Evolutionary conservation across 2,113 vertebrate genomes (phyloP), one percentile per base, ranked within the genome.

Genomic region (Bubo bubo): DNA sequence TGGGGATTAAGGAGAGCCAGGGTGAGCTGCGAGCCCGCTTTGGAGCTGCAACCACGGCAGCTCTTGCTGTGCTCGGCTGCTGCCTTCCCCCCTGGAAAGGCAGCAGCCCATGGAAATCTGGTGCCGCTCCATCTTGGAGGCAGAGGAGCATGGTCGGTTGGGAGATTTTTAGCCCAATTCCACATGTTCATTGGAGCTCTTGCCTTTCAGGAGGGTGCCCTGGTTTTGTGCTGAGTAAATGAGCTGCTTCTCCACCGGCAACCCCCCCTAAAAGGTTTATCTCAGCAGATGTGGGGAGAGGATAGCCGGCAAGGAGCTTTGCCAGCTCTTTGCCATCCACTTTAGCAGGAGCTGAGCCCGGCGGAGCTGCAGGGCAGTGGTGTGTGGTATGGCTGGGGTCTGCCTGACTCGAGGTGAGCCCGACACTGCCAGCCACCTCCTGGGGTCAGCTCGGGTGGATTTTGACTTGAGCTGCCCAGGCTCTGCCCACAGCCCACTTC

Each of bases 1-100:
- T 30, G 43, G 66, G 90, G 92, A 95, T 95, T 97, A 92, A 11
- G 60, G 68, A 62, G 66, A 79, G 86, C 73, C 3, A 9, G 90
- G 9, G 14, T 0, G 3, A 72, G 84, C 86, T 74, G 37, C 0
- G 0, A 92, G 79, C 81, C 30, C 0, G 7, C 45, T 72, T 27
- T 1, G 3, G 64, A 85, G 83, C 89, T 27, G 22, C 27, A 19
- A 75, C 60, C 32, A 2, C 0, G 0, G 60, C 77, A 70, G 50
- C 0, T 0, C 55, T 73, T 4, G 0, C 35, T 10, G 0, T 14
- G 52, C 28, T 73, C 8, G 2, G 64, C 63, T 64, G 79, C 47
- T 43, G 21, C 60, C 26, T 4, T 32, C 27, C 49, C 30, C 39
- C 41, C 8, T 5, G 16, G 14, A 39, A 83, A 28, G 30, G 23